These are phyloP conservation scores for Pterocles gutturalis DNA, from an alignment of 2,113 vertebrate genomes.

Conservation along the genomic window DNA sequence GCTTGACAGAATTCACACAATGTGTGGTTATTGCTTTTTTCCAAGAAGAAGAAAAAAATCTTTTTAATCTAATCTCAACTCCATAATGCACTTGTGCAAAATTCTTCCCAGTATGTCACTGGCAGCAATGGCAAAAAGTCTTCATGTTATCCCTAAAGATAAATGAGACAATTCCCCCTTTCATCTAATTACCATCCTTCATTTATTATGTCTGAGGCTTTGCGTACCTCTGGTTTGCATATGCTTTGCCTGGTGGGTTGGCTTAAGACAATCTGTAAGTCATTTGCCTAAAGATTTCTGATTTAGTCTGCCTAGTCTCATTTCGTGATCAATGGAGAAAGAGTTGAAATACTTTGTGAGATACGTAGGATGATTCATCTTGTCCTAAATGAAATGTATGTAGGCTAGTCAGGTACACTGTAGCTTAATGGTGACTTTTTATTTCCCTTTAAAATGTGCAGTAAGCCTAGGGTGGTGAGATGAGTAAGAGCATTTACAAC, in stretches of 20 bases:
- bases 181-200: neutral
- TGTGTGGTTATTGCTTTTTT: neutral
- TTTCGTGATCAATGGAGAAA: neutral
- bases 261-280: neutral
- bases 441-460: neutral
- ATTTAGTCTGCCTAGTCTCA: neutral
- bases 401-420: neutral
- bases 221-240: neutral
- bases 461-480: neutral
- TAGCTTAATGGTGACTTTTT: neutral
- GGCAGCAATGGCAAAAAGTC: neutral
- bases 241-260: neutral
- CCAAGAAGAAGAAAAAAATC: neutral
- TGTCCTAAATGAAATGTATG: neutral
- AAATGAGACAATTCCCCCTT: neutral
- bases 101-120: neutral
- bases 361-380: neutral
- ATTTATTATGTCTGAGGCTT: neutral
- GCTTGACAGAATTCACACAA: neutral
- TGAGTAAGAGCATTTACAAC: neutral
- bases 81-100: neutral
- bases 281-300: neutral
- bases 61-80: neutral
- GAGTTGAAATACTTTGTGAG: neutral
- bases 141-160: neutral